These are phyloP conservation scores for Hypotaenidia philippensis DNA, from an alignment of 2,797 vertebrate species.

Conservation along the genomic window DNA sequence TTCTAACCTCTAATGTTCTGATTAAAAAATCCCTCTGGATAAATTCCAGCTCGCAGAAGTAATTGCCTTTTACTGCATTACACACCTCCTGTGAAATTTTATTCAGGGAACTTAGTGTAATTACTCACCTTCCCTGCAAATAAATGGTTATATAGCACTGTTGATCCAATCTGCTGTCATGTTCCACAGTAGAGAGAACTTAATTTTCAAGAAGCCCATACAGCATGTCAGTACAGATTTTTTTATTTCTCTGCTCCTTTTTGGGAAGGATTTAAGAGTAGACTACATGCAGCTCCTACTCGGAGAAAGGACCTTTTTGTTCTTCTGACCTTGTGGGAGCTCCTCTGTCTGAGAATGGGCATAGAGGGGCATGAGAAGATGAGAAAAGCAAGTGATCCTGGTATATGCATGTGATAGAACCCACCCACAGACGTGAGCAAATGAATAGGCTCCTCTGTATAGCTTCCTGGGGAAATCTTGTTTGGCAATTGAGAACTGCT, in stretches of 20 bases:
- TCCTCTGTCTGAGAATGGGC: not conserved
- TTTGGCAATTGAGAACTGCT: not conserved
- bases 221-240: not conserved
- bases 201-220: not conserved
- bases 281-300: not conserved
- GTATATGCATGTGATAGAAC: not conserved
- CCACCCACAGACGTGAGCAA: not conserved
- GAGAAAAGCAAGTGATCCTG: not conserved
- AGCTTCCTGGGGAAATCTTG: constrained; percentile 13
- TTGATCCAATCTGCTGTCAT: not conserved
- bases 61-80: constrained; percentile 6
- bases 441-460: not conserved
- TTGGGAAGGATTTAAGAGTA: not conserved
- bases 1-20: not conserved
- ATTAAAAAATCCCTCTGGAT: constrained; percentile 40
- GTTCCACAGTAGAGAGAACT: not conserved
- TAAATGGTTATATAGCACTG: not conserved
- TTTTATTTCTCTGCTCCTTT: not conserved
- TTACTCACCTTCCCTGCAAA: constrained; percentile 1
- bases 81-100: not conserved
- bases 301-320: not conserved
- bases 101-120: not conserved
- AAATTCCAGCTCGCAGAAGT: constrained; percentile 27
- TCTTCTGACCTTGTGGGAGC: not conserved
- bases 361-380: not conserved